phyloP scores from a whole-genome alignment of 53 echinoderm and acorn worm species.

The Luidia sarsii region DNA sequence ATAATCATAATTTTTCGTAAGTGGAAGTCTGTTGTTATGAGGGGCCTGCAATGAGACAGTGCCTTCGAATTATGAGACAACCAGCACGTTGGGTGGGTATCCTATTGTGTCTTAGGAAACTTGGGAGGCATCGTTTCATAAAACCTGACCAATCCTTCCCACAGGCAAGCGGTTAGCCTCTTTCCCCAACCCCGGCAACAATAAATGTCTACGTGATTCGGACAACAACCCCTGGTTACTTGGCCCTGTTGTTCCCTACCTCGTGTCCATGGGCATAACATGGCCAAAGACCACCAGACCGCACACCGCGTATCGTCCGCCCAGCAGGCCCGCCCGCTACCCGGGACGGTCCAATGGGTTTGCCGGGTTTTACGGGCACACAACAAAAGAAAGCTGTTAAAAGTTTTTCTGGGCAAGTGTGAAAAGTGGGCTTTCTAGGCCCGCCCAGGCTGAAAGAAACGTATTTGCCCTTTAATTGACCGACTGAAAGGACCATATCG shows the following conservation, averaged over 20 bases:
- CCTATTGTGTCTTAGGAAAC: background rate
- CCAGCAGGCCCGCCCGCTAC: background rate
- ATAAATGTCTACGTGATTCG: slow-evolving; percentile 13
- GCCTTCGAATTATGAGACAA: background rate
- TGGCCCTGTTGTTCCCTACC: background rate
- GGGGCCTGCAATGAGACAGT: too few relatives aligned
- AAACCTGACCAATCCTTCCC: slow-evolving; percentile 11
- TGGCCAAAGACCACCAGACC: background rate
- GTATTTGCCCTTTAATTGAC: slow-evolving; percentile 51
- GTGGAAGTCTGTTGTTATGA: too few relatives aligned
- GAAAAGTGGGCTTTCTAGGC: slow-evolving; percentile 55
- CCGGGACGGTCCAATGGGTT: slow-evolving; percentile 1
- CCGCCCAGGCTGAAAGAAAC: background rate
- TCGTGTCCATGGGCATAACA: background rate
- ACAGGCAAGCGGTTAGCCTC: background rate
- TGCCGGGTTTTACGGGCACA: slow-evolving; percentile 27
- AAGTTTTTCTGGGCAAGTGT: slow-evolving; percentile 52
- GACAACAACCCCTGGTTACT: slow-evolving; percentile 4
- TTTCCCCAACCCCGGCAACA: background rate
- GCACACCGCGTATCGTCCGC: slow-evolving; percentile 23
- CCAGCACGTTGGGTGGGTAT: slow-evolving; percentile 7
- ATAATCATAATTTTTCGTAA: too few relatives aligned
- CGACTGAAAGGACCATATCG: slow-evolving; percentile 33
- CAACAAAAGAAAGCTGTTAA: slow-evolving; percentile 56
- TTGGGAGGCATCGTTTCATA: background rate